Percentiles rank a stretch among this genome's conserved stretches.
Evolutionary conservation across 2,888 invertebrate genomes (phyloP).

Genomic region (Zonitis immaculata): DNA sequence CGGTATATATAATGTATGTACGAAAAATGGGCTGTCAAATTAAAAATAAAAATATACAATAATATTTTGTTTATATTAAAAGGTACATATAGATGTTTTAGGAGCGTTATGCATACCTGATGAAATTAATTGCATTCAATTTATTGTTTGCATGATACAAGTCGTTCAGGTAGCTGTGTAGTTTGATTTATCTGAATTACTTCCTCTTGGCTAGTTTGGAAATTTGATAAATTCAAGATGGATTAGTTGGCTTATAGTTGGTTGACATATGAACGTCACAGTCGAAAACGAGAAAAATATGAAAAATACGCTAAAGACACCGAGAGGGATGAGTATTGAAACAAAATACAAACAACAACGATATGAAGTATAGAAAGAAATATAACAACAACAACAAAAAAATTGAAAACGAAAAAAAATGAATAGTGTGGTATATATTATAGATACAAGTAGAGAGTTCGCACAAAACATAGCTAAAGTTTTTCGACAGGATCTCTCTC

Average conservation of each 20-base stretch:
- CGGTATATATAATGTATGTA: background rate
- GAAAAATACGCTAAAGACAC: conserved; percentile 46
- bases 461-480: conserved; percentile 40
- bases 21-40: background rate
- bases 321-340: conserved; percentile 29
- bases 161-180: background rate
- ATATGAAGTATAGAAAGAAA: conserved; percentile 14
- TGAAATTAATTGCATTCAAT: background rate
- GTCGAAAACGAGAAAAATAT: conserved; percentile 48
- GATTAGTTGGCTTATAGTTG: conserved; percentile 47
- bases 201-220: background rate
- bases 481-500: no score
- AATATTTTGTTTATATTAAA: background rate
- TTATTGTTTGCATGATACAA: background rate
- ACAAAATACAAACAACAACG: background rate
- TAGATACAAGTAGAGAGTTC: no score
- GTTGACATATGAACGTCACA: conserved; percentile 47
- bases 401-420: conserved; percentile 45
- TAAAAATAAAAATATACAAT: background rate
- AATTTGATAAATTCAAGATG: conserved; percentile 12
- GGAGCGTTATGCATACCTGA: background rate
- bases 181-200: background rate
- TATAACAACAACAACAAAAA: conserved; percentile 27
- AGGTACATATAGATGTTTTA: no score
- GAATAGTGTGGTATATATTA: no score